Conservation (phyloP, 2,797 vertebrate species). For the Crenichthys baileyi region DNA sequence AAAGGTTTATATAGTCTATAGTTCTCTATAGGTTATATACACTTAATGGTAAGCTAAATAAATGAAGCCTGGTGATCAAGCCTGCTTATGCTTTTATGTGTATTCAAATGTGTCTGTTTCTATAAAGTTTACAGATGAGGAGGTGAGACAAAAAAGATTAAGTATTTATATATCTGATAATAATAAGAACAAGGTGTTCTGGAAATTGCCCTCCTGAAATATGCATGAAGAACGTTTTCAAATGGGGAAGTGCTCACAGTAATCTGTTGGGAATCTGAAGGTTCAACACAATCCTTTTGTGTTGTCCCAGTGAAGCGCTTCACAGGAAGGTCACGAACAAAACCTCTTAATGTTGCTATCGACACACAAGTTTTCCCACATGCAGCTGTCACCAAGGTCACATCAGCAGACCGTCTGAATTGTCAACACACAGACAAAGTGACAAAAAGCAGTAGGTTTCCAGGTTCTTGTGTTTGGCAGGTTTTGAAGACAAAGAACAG, state of each 20-base stretch:
- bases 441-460: not conserved
- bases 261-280: constrained; percentile 46
- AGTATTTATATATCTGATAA: constrained; percentile 19
- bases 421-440: constrained; percentile 44
- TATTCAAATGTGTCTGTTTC: not conserved
- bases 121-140: not conserved
- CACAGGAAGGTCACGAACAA: constrained; percentile 45
- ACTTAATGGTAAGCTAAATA: not conserved
- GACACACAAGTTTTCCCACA: constrained; percentile 37
- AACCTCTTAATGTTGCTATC: constrained; percentile 22
- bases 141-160: not conserved
- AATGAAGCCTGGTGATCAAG: not conserved
- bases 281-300: constrained; percentile 54
- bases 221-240: constrained; percentile 11
- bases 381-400: constrained; percentile 55
- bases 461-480: constrained; percentile 21
- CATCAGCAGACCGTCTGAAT: constrained; percentile 39
- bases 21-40: no score
- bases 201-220: constrained; percentile 29
- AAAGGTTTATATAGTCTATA: not conserved
- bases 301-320: constrained; percentile 49
- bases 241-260: constrained; percentile 42
- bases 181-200: constrained; percentile 6
- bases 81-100: not conserved
- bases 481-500: constrained; percentile 34